Conservation (phyloP, 2,888 invertebrate genomes). For the Ormyrus pomaceus region DNA sequence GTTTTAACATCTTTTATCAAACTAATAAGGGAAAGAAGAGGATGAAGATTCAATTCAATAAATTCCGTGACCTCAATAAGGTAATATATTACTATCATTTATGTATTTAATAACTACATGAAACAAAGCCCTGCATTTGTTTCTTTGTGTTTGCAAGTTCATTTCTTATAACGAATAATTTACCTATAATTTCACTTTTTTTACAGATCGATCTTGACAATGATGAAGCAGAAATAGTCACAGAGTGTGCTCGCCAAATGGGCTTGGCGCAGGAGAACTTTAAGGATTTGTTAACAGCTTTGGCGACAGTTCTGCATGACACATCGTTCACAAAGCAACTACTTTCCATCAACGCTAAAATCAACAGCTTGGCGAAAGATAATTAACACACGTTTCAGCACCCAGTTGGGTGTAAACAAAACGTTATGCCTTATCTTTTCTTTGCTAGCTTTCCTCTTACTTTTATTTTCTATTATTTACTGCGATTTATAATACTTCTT, state of each 20-base stretch:
- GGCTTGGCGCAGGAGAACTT: conserved; percentile 82
- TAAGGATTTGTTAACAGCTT: conserved; percentile 80
- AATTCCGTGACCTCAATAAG: conserved; percentile 80
- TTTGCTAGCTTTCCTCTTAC: conserved; percentile 70
- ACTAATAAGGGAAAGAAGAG: conserved; percentile 82
- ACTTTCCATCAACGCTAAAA: conserved; percentile 87
- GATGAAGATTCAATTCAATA: conserved; percentile 85
- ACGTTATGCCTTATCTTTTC: conserved; percentile 62
- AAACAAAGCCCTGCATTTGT: too few species aligned
- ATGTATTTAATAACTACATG: too few species aligned
- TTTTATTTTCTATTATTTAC: conserved; percentile 64
- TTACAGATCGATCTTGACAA: conserved; percentile 68
- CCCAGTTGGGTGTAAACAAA: conserved; percentile 59
- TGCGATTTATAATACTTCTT: conserved; percentile 48
- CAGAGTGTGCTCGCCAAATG: conserved; percentile 85
- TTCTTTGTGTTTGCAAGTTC: too few species aligned
- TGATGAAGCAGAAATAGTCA: conserved; percentile 80
- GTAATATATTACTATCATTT: conserved; percentile 64
- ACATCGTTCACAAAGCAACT: conserved; percentile 85
- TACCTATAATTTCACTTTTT: conserved; percentile 19
- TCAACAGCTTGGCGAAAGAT: conserved; percentile 86
- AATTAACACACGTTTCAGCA: conserved; percentile 78
- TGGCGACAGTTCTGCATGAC: conserved; percentile 84
- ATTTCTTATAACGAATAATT: too few species aligned
- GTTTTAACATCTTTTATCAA: conserved; percentile 88